phyloP scores from a whole-genome alignment of 2,797 vertebrate species.

The Hipposideros larvatus region DNA sequence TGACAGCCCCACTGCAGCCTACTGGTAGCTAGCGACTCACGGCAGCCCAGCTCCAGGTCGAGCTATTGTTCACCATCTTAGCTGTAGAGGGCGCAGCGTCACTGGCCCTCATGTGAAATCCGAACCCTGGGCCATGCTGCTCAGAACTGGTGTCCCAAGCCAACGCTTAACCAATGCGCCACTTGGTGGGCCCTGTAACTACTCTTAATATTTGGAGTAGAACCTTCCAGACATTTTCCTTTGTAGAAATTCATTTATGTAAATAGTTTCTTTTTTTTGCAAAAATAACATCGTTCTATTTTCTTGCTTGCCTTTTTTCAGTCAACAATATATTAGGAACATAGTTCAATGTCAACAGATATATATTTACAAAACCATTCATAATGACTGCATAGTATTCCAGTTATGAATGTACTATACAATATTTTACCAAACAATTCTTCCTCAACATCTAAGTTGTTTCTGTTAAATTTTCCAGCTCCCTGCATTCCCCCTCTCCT shows the following conservation, averaged over 20 bases:
- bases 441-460: slow-evolving; percentile 25
- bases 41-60: too few species aligned
- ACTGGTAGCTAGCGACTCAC: too few species aligned
- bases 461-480: not conserved
- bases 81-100: too few species aligned
- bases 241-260: slow-evolving; percentile 46
- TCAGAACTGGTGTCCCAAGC: too few species aligned
- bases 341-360: not conserved
- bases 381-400: slow-evolving; percentile 35
- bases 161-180: too few species aligned
- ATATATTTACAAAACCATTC: slow-evolving; percentile 29
- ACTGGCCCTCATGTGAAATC: too few species aligned
- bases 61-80: too few species aligned
- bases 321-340: not conserved
- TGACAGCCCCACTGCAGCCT: too few species aligned
- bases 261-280: not conserved
- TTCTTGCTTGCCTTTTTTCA: slow-evolving; percentile 26
- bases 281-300: slow-evolving; percentile 34
- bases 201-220: slow-evolving; percentile 33
- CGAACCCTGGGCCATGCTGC: too few species aligned
- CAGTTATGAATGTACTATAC: not conserved
- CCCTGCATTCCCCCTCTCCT: not conserved
- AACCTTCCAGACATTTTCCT: slow-evolving; percentile 15
- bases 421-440: slow-evolving; percentile 18
- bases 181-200: not conserved